These are phyloP conservation scores for Agrenia bidenticulata DNA, from an alignment of 2,888 invertebrate genomes.

Conservation along the genomic window DNA sequence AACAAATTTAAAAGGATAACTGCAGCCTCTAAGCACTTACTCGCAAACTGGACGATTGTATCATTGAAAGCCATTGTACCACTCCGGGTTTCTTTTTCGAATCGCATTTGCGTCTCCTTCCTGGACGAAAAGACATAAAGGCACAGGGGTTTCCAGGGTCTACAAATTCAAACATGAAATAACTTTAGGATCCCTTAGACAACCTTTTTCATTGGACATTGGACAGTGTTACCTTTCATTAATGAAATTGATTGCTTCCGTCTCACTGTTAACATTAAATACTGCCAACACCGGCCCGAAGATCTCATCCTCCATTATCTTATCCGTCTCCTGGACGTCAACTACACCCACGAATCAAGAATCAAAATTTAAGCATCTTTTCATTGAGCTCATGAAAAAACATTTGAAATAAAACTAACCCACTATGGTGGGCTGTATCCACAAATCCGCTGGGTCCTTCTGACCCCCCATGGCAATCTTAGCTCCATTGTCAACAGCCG, in stretches of 20 bases:
- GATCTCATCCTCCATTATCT: conserved; percentile 73
- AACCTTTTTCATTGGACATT: conserved; percentile 10
- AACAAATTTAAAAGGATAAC: no score
- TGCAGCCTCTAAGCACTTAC: neutral
- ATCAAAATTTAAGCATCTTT: no score
- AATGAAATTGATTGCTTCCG: conserved; percentile 53
- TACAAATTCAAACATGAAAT: conserved; percentile 7
- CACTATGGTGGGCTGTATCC: conserved; percentile 59
- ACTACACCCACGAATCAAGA: conserved; percentile 21
- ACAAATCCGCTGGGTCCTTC: conserved; percentile 56
- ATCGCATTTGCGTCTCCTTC: conserved; percentile 11
- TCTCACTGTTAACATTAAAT: conserved; percentile 65
- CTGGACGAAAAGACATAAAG: conserved; percentile 39
- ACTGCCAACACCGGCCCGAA: conserved; percentile 96
- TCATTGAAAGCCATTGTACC: conserved; percentile 46
- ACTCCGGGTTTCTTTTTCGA: conserved; percentile 20
- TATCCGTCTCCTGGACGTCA: conserved; percentile 37
- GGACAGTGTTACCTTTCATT: conserved; percentile 38
- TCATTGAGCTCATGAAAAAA: neutral
- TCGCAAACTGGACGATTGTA: neutral
- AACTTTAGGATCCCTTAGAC: conserved; percentile 12
- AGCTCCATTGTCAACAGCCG: conserved; percentile 49
- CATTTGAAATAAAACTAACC: conserved; percentile 38
- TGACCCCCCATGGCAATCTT: conserved; percentile 58
- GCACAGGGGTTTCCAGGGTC: conserved; percentile 35